Evolutionary conservation across 2,113 vertebrate genomes (phyloP).

Genomic region (Neolamprologus caudopunctatus): DNA sequence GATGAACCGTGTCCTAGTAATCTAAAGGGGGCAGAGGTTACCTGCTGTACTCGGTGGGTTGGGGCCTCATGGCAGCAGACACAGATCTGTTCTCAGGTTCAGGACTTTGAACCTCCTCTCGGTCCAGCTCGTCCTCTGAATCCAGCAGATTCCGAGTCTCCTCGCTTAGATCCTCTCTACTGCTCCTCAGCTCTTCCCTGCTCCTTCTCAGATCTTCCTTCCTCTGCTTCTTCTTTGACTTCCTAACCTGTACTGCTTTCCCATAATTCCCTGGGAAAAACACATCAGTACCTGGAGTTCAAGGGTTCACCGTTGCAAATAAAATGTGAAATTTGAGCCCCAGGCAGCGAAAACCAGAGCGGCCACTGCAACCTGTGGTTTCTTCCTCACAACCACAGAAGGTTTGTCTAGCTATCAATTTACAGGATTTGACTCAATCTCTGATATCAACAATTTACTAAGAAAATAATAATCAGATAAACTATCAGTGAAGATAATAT

Average conservation of each 20-base stretch:
- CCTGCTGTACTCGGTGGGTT: conserved; percentile 80
- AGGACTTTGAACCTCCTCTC: conserved; percentile 53
- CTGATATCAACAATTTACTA: not conserved
- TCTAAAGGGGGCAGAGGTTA: conserved; percentile 15
- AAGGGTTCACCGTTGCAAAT: not conserved
- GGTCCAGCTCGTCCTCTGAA: conserved; percentile 60
- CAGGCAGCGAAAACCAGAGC: not conserved
- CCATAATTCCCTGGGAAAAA: conserved; percentile 77
- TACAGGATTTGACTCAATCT: not conserved
- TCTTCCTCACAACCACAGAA: not conserved
- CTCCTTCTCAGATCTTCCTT: conserved; percentile 50
- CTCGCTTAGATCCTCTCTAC: conserved; percentile 46
- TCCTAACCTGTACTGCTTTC: conserved; percentile 70
- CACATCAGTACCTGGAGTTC: not conserved
- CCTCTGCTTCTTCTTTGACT: conserved; percentile 58
- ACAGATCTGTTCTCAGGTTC: conserved; percentile 68
- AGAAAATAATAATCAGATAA: not conserved
- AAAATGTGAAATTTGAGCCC: not conserved
- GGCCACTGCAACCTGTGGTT: not conserved
- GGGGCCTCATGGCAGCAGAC: conserved; percentile 67
- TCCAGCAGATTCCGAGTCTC: conserved; percentile 56
- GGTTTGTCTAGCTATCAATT: not conserved
- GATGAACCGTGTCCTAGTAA: not conserved
- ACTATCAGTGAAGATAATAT: not conserved
- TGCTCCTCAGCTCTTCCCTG: conserved; percentile 48